phyloP scores from a whole-genome alignment of 2,797 vertebrate genomes.

The Rhinogobio ventralis region DNA sequence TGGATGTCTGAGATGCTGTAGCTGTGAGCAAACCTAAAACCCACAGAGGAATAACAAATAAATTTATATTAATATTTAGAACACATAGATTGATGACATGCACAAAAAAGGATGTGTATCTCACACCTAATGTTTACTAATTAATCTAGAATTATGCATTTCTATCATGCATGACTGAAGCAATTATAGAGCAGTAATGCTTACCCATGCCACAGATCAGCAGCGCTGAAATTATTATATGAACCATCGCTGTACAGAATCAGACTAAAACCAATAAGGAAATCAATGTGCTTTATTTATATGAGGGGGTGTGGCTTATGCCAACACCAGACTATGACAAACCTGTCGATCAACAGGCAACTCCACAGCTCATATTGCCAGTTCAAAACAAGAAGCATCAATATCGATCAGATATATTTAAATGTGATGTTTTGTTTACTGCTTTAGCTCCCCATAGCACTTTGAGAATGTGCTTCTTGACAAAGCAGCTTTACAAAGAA shows the following conservation, averaged over 20 bases:
- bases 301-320: neutral
- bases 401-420: neutral
- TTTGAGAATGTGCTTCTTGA: too few species aligned
- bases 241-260: constrained; percentile 7
- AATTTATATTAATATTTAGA: too few species aligned
- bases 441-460: neutral
- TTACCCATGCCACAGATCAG: constrained; percentile 15
- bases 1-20: neutral
- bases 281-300: constrained; percentile 20
- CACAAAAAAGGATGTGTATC: too few species aligned
- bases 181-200: neutral
- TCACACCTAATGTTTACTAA: neutral
- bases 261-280: neutral
- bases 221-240: neutral
- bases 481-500: neutral
- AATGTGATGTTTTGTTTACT: neutral
- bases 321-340: neutral
- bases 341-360: constrained; percentile 1
- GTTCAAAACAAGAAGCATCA: neutral
- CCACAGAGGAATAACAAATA: neutral
- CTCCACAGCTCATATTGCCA: neutral
- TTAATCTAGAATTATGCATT: neutral
- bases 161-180: neutral
- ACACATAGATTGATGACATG: too few species aligned
- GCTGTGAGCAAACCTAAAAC: neutral